Conservation (phyloP, 92 coral and sea anemone species). For the Actinernus sp. region DNA sequence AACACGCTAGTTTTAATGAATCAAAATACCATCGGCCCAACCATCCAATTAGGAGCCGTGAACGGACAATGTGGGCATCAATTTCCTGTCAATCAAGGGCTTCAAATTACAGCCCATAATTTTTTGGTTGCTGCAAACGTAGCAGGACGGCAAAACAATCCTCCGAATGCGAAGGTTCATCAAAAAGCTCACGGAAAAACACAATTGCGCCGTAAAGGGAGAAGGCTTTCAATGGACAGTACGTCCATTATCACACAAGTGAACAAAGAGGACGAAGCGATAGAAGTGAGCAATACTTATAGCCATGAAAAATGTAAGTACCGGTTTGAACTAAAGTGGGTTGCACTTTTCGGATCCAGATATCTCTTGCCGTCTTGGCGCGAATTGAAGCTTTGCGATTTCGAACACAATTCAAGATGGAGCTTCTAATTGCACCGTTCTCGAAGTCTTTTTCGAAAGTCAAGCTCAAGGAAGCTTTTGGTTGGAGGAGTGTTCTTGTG, state of each 20-base stretch:
- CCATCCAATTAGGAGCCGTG: slow-evolving; percentile 13
- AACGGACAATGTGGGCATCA: slow-evolving; percentile 17
- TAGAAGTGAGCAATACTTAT: slow-evolving; percentile 77
- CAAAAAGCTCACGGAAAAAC: slow-evolving; percentile 5
- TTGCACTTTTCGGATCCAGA: background rate
- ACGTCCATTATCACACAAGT: slow-evolving; percentile 99
- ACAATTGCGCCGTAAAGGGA: slow-evolving; percentile 43
- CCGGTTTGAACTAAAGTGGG: background rate
- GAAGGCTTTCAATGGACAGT: slow-evolving; percentile 91
- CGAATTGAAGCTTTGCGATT: no score
- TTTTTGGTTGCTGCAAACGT: slow-evolving; percentile 32
- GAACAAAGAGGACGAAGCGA: slow-evolving; percentile 90
- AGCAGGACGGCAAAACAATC: slow-evolving; percentile 36
- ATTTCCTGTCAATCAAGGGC: slow-evolving; percentile 83
- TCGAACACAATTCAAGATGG: no score
- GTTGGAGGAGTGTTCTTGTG: background rate
- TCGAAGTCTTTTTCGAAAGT: no score
- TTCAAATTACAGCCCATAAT: slow-evolving; percentile 89
- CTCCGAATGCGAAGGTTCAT: background rate
- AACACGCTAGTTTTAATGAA: no score
- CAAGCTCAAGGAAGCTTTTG: background rate
- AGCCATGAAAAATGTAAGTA: slow-evolving; percentile 84
- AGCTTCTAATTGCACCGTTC: no score
- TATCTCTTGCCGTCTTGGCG: background rate
- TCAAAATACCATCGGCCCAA: no score